Percentiles rank a stretch among this genome's conserved stretches.
phyloP scores from a whole-genome alignment of 1,140 invertebrate genomes.

The Bursaphelenchus mucronatus region DNA sequence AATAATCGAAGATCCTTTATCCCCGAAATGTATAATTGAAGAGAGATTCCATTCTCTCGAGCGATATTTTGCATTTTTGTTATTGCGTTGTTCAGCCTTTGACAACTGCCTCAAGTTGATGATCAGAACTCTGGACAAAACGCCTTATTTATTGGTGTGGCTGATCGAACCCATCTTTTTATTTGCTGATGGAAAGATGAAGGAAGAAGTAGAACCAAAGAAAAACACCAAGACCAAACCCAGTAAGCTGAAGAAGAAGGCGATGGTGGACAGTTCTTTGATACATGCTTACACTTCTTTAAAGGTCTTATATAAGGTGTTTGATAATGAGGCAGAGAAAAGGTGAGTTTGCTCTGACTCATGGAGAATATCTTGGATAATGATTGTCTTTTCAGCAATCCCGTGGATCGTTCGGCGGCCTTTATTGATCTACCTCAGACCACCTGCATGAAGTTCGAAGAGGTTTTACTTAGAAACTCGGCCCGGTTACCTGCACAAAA shows the following conservation, averaged over 20 bases:
- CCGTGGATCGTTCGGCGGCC: constrained; percentile 3
- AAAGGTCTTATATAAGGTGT: constrained; percentile 17
- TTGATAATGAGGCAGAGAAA: background rate
- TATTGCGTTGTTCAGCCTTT: constrained; percentile 8
- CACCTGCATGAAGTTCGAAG: constrained; percentile 16
- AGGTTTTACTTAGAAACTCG: constrained; percentile 11
- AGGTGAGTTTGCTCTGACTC: constrained; percentile 8
- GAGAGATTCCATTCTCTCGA: constrained; percentile 12
- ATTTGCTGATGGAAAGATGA: constrained; percentile 6
- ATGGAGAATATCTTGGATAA: background rate
- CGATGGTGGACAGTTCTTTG: constrained; percentile 3
- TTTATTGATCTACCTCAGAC: constrained; percentile 6
- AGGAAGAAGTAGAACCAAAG: constrained; percentile 19
- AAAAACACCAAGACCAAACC: constrained; percentile 2
- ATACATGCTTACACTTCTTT: constrained; percentile 8
- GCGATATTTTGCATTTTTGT: constrained; percentile 15
- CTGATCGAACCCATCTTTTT: constrained; percentile 22
- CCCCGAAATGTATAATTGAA: background rate
- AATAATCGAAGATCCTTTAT: constrained; percentile 12
- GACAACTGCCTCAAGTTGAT: constrained; percentile 14
- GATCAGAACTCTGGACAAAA: constrained; percentile 1
- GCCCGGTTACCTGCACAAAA: constrained; percentile 7
- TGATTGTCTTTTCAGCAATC: constrained; percentile 10
- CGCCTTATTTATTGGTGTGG: constrained; percentile 16
- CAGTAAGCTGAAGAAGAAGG: background rate